Evolutionary conservation across 2,888 invertebrate species (phyloP).

Genomic region (Nipponacmea schrenckii): DNA sequence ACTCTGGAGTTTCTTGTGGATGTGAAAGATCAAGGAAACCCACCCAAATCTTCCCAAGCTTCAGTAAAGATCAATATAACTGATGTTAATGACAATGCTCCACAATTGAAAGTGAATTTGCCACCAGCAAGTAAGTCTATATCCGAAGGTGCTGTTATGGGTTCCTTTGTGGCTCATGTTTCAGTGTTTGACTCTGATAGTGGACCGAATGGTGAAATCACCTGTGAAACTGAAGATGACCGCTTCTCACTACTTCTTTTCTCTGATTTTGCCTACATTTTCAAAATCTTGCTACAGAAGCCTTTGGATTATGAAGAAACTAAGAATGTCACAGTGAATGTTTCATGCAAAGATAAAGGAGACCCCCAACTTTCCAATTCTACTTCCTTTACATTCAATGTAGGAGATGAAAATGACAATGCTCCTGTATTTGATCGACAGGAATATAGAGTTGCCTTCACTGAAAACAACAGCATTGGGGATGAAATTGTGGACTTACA

Average conservation of each 20-base stretch:
- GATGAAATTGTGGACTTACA: conserved; percentile 22
- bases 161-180: conserved; percentile 92
- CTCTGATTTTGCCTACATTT: conserved; percentile 24
- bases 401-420: conserved; percentile 39
- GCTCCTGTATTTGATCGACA: conserved; percentile 27
- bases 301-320: conserved; percentile 36
- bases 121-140: conserved; percentile 77
- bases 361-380: conserved; percentile 23
- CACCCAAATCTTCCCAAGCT: conserved; percentile 69
- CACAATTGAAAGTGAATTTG: conserved; percentile 83
- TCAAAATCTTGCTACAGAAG: conserved; percentile 34
- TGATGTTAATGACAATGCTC: conserved; percentile 88
- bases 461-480: conserved; percentile 16
- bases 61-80: conserved; percentile 69
- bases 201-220: conserved; percentile 48
- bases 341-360: conserved; percentile 40
- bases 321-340: conserved; percentile 27
- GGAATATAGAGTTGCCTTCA: background rate
- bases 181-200: conserved; percentile 73
- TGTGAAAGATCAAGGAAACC: conserved; percentile 48
- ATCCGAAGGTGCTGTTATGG: conserved; percentile 79
- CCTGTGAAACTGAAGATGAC: conserved; percentile 23
- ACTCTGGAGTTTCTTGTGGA: conserved; percentile 78
- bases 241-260: conserved; percentile 34
- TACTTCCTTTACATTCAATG: conserved; percentile 27